Evolutionary conservation across 2,888 invertebrate species (phyloP), one percentile per base, ranked within the genome.

Genomic region (Sesia bembeciformis): DNA sequence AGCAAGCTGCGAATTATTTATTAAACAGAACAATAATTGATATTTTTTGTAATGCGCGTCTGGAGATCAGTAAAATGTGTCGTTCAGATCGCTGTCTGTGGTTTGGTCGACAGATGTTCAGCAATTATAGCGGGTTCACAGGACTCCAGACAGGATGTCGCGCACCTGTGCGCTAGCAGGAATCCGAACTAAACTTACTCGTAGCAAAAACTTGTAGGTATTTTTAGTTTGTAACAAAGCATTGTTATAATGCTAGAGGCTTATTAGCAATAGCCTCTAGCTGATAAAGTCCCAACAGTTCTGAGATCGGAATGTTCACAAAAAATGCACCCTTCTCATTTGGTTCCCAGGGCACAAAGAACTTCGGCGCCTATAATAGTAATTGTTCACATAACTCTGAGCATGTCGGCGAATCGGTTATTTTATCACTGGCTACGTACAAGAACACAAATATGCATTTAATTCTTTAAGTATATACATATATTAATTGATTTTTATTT

Each of bases 141-240:
- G 68, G 68, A 67, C 73, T 66, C 63, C 66, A 60, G 67, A 72
- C 87, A 85, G 86, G 87, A 88, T 86, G 85, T 71, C 62, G 66
- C 68, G 77, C 88, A 89, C 87, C 88, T 89, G 87, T 82, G 79
- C 69, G 61, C 68, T 58, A 64, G 46, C 38, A 38, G 67, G 67
- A 71, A 76, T 74, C 69, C 73, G 62, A 65, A 62, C 63, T 66
- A 68, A 68, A 72, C 70, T 70, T 72, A 74, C 70, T 66, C 64
- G 62, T 69, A 68, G 79, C 78, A 80, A 84, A 81, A 84, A 84
- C 71, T 62, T 46, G 46, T 46, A 46, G 46, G 46, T 8, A 46
- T 46, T 46, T 23, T 23, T 46, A n/a, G n/a, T 23, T n/a, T 8
- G 8, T 46, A 8, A 46, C 46, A 46, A 8, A 46, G 46, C 23